Percentiles rank a stretch among this genome's conserved stretches.
phyloP scores from a whole-genome alignment of 2,113 vertebrate genomes.

The Rhombomys opimus region DNA sequence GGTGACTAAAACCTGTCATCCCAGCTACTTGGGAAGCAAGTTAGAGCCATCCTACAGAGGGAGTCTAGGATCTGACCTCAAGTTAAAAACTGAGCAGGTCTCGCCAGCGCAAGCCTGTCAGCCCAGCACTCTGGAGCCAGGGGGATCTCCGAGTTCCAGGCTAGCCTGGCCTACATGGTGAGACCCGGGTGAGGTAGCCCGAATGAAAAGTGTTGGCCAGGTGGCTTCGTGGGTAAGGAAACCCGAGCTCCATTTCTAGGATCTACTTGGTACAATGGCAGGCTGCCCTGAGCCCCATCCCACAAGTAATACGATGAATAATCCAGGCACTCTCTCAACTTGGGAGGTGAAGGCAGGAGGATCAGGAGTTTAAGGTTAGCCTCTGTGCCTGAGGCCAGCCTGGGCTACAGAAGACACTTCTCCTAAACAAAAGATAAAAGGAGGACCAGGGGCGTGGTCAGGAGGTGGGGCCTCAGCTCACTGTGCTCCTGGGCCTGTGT shows the following conservation, averaged over 20 bases:
- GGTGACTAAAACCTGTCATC: neutral
- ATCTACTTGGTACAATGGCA: neutral
- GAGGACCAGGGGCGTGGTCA: neutral
- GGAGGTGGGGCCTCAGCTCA: neutral
- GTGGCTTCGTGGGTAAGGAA: neutral
- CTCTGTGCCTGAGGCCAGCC: neutral
- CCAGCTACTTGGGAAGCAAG: neutral
- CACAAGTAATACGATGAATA: neutral
- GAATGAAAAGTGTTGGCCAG: neutral
- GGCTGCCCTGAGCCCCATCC: neutral
- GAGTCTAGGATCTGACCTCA: neutral
- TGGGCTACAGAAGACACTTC: neutral
- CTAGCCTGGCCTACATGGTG: neutral
- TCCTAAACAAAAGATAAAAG: neutral
- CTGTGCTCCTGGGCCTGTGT: neutral
- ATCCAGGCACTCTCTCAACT: neutral
- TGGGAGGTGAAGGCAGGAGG: neutral
- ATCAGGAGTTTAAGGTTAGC: neutral
- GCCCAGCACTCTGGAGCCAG: neutral
- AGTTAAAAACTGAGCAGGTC: neutral
- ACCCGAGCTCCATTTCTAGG: neutral
- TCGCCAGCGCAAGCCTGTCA: neutral
- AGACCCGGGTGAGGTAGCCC: neutral
- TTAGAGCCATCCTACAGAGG: too few species aligned
- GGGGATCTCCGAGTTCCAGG: neutral